Evolutionary conservation across 1,140 invertebrate genomes (phyloP).

Genomic region (Ridgeia piscesae): DNA sequence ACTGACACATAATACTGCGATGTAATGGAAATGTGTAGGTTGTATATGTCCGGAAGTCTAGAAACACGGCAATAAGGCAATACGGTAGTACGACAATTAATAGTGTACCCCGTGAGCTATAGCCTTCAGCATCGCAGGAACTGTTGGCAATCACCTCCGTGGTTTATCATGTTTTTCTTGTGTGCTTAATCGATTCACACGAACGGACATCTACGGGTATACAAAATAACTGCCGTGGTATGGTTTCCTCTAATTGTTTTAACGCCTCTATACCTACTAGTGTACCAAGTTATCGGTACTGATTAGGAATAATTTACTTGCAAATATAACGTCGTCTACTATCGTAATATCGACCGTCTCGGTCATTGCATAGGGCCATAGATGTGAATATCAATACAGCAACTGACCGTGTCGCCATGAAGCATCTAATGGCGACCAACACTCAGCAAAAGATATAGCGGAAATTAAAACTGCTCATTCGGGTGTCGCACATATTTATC

Average conservation of each 20-base stretch:
- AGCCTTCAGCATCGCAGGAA: neutral
- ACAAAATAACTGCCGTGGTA: neutral
- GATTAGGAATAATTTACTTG: neutral
- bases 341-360: neutral
- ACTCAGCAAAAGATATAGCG: neutral
- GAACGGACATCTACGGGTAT: neutral
- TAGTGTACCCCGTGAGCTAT: neutral
- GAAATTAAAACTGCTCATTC: neutral
- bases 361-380: neutral
- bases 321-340: neutral
- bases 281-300: neutral
- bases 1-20: neutral
- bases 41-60: neutral
- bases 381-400: neutral
- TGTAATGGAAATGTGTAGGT: neutral
- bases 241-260: neutral
- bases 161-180: neutral
- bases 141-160: neutral
- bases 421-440: neutral
- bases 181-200: neutral
- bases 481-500: neutral
- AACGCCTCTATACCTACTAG: neutral
- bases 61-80: neutral
- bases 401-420: neutral
- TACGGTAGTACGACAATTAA: neutral